Conservation (phyloP, 2,113 vertebrate genomes). For the Prolemur simus region DNA sequence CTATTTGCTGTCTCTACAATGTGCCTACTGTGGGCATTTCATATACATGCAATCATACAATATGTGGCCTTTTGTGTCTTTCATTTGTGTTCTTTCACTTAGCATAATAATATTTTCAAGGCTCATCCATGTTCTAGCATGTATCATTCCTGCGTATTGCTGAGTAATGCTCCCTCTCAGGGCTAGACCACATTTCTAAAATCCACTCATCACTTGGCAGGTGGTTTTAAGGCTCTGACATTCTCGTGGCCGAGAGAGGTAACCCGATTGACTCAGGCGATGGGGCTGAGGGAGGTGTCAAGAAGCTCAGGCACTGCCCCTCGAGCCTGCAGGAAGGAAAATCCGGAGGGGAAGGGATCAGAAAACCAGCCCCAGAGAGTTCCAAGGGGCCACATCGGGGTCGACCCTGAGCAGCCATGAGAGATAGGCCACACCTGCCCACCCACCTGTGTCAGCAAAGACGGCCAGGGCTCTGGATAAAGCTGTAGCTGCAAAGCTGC, state of each 20-base stretch:
- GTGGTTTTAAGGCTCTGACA: neutral
- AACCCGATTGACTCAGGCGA: neutral
- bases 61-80: neutral
- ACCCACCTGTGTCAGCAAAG: too few relatives aligned
- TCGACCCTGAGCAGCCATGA: neutral
- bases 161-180: neutral
- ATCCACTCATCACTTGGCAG: neutral
- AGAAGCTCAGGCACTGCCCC: neutral
- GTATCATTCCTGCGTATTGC: neutral
- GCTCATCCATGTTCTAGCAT: neutral
- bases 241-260: neutral
- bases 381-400: neutral
- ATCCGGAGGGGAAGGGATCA: neutral
- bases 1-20: neutral
- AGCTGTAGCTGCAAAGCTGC: too few relatives aligned
- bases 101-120: neutral
- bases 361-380: neutral
- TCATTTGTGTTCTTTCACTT: neutral
- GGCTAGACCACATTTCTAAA: neutral
- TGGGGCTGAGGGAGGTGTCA: neutral
- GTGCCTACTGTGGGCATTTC: neutral
- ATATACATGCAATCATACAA: neutral
- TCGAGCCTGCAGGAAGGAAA: neutral
- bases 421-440: too few relatives aligned
- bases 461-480: too few relatives aligned